A percentile compares a stretch with the other conserved stretches of the same genome.
phyloP scores from a whole-genome alignment of 2,113 vertebrate genomes.

The Pterocles burchelli region DNA sequence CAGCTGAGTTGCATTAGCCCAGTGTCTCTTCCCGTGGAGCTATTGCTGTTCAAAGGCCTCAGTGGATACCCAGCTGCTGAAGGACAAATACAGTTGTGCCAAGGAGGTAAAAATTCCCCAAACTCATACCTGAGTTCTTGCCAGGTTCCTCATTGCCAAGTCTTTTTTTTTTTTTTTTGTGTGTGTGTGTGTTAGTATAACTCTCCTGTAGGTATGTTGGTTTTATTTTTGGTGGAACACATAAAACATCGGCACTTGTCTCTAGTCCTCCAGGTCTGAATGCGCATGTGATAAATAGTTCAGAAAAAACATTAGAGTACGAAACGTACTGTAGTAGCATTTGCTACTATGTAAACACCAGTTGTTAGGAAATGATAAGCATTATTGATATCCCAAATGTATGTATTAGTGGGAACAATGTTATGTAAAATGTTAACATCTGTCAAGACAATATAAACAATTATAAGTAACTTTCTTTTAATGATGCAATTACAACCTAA shows the following conservation, averaged over 20 bases:
- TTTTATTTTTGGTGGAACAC: not conserved
- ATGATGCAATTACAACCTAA: slow-evolving; percentile 72
- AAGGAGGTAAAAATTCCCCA: too few relatives aligned
- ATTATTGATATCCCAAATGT: slow-evolving; percentile 73
- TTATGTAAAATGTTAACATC: slow-evolving; percentile 78
- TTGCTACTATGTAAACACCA: slow-evolving; percentile 78
- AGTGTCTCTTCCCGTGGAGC: not conserved
- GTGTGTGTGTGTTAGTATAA: not conserved
- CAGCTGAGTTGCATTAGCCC: not conserved
- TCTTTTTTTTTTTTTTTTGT: too few relatives aligned
- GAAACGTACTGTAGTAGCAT: slow-evolving; percentile 59
- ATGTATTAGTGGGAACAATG: slow-evolving; percentile 72
- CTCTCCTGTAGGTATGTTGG: not conserved
- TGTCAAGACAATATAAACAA: slow-evolving; percentile 75
- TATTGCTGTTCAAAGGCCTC: not conserved
- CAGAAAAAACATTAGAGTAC: slow-evolving; percentile 20
- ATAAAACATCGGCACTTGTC: not conserved
- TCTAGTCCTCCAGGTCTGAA: slow-evolving; percentile 26
- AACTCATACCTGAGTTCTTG: not conserved
- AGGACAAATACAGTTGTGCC: not conserved
- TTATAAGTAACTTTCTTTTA: slow-evolving; percentile 79
- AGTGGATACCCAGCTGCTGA: not conserved
- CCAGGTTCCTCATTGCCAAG: not conserved
- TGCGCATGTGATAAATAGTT: slow-evolving; percentile 56
- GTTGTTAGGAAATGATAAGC: slow-evolving; percentile 75